Evolutionary conservation across 2,888 invertebrate species (phyloP).

Genomic region (Aporophyla nigra): DNA sequence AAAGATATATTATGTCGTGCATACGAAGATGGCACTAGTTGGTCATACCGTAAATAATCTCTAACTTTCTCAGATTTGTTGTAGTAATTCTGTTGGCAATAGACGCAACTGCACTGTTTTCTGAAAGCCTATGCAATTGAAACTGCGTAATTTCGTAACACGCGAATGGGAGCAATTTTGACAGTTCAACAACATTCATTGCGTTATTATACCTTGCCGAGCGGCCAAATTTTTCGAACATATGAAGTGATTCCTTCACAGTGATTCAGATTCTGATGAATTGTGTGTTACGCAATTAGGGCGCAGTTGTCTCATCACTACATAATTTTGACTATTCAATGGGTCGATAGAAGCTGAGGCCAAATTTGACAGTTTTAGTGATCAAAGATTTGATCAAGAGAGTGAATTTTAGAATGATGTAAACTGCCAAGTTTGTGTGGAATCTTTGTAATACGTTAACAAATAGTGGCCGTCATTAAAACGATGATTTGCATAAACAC

Average conservation of each 20-base stretch:
- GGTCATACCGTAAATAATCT: not conserved
- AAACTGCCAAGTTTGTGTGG: not conserved
- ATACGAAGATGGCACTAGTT: conserved; percentile 12
- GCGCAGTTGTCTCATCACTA: not conserved
- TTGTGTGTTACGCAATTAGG: too few relatives aligned
- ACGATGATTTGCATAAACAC: conserved; percentile 6
- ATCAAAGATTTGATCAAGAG: not conserved
- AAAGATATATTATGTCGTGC: conserved; percentile 15
- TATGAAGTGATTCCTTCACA: too few relatives aligned
- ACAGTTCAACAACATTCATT: too few relatives aligned
- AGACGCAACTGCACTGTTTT: not conserved
- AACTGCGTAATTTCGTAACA: not conserved
- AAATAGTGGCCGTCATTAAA: conserved; percentile 7
- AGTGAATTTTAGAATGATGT: not conserved
- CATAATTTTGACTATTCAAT: not conserved
- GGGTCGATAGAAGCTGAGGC: not conserved
- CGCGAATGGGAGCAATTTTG: too few relatives aligned
- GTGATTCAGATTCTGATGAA: too few relatives aligned
- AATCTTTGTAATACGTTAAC: not conserved
- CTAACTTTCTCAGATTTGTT: not conserved
- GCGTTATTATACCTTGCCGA: too few relatives aligned
- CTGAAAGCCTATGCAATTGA: not conserved
- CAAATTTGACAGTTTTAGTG: not conserved
- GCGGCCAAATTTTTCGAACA: too few relatives aligned
- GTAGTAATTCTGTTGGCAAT: not conserved